Percentiles rank a stretch among this genome's conserved stretches.
Conservation (phyloP, 1,140 invertebrate genomes). For the Lineus longissimus region DNA sequence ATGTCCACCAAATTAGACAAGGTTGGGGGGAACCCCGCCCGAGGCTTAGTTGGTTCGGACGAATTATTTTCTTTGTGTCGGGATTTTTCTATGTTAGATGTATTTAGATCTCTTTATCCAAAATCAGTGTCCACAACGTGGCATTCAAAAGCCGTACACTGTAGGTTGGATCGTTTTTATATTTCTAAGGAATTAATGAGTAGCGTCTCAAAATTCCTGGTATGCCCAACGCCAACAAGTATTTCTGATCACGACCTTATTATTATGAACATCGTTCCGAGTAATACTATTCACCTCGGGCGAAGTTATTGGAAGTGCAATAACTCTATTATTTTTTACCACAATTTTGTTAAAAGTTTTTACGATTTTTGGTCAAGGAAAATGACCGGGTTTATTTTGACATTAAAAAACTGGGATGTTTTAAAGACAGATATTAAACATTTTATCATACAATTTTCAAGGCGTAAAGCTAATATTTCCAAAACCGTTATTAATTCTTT, state of each 20-base stretch:
- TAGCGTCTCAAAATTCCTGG: background rate
- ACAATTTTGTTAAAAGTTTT: background rate
- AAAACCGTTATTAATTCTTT: conserved; percentile 7
- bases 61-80: too few relatives aligned
- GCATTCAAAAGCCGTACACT: background rate
- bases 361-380: conserved; percentile 16
- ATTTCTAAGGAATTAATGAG: conserved; percentile 4
- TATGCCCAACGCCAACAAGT: background rate
- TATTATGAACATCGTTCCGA: background rate
- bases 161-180: conserved; percentile 13
- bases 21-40: background rate
- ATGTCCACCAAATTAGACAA: background rate
- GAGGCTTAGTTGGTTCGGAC: too few relatives aligned
- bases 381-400: conserved; percentile 12
- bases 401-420: conserved; percentile 18
- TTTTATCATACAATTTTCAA: background rate
- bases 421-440: conserved; percentile 4
- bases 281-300: conserved; percentile 8
- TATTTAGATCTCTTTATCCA: background rate
- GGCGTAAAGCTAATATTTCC: conserved; percentile 14
- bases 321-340: conserved; percentile 9
- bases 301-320: conserved; percentile 26
- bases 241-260: conserved; percentile 7
- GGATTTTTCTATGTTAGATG: background rate
- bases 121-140: background rate